Percentiles rank a stretch among this genome's conserved stretches.
Conservation (phyloP, 2,113 vertebrate genomes). For the Phalacrocorax aristotelis region DNA sequence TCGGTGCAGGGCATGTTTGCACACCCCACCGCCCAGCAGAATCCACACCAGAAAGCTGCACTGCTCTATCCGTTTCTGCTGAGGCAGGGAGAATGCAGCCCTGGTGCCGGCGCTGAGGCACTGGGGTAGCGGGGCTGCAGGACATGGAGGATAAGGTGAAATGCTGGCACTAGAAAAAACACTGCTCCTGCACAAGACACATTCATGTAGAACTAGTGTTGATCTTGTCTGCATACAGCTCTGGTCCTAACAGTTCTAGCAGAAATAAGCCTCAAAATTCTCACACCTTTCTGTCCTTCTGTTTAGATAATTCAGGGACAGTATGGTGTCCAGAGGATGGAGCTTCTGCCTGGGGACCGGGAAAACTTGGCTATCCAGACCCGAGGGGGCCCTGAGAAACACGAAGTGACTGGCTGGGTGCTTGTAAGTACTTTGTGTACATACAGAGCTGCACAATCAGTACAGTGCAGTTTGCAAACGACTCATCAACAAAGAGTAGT, state of each 20-base stretch:
- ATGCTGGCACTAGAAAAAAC: not conserved
- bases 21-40: not conserved
- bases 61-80: not conserved
- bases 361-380: constrained; percentile 94
- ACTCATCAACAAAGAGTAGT: not conserved
- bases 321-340: constrained; percentile 76
- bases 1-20: not conserved
- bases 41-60: not conserved
- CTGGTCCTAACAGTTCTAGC: not conserved
- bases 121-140: not conserved
- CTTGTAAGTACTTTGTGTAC: constrained; percentile 76
- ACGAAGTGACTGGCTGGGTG: constrained; percentile 95
- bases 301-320: constrained; percentile 69
- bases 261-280: not conserved
- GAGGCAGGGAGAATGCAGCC: not conserved
- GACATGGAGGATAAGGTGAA: rapidly evolving
- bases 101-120: not conserved
- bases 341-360: constrained; percentile 88
- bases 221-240: not conserved
- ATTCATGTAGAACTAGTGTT: not conserved
- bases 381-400: constrained; percentile 91
- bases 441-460: not conserved
- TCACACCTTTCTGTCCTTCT: not conserved
- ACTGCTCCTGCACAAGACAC: not conserved
- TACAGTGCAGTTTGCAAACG: not conserved